Base-by-base conservation (phyloP, 1,140 invertebrate species). In the Anthonomus grandis region DNA sequence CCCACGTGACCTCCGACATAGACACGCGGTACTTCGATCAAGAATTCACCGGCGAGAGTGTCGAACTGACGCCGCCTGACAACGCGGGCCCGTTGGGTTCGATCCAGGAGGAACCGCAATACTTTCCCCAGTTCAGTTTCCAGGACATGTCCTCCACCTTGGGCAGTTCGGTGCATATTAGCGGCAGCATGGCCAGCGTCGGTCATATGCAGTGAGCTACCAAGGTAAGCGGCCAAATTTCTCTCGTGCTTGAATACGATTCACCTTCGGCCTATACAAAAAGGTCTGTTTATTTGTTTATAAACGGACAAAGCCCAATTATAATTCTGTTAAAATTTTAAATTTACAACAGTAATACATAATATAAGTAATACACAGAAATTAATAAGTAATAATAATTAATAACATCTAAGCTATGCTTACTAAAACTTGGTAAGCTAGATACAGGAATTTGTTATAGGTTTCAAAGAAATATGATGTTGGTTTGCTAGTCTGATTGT, bases 11-110 rank as follows among this genome's bases (percentile, higher is more conserved):
- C 41, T 93, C 90, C 13, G 95, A 98, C 68, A 98, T 90, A 24
- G 96, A 99, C 76, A 98, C 95, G 22, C 83, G 94, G 64, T 96
- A 97, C 78, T 98, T 99, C 78, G 95, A 98, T 77, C 87, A 89
- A 54, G 93, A 97, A 78, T 99, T 98, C 77, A 98, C 96, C n/a
- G 93, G 93, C 47, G 95, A 97, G 76, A 88, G 89, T 65, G 95
- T 98, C 8, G 90, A 96, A 77, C 75, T 98, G 41, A 98, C 96
- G 53, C 95, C 95, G 34, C 95, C 95, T 22, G 91, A 93, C 70
- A 78, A 81, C 54, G 80, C 80, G 31, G 75, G 78, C 6, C 77
- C 74, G 3, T 68, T 83, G 1, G 76, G 75, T 57, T 79, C 79
- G 59, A 83, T 84, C 56, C 81, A 81, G 65, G 82, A 84, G 74